Percentiles rank a stretch among this genome's conserved stretches.
Conservation (phyloP, 1,140 invertebrate species). For the Panagrolaimus sp. region DNA sequence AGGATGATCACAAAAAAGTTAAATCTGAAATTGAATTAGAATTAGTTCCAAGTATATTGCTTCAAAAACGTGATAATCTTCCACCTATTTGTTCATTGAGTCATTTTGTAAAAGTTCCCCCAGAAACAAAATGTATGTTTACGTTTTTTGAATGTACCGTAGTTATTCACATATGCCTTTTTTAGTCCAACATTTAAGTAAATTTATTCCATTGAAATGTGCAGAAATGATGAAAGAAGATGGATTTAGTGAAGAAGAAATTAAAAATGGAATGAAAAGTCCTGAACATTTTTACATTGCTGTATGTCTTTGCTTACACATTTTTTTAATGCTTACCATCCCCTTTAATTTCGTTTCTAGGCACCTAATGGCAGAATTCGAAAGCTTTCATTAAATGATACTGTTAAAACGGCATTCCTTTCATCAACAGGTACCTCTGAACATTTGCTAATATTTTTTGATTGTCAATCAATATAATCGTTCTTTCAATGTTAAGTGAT, state of each 20-base stretch:
- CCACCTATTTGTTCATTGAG: background rate
- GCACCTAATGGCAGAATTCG: background rate
- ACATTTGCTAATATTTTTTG: slow-evolving; percentile 6
- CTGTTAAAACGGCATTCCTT: background rate
- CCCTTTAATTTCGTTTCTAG: background rate
- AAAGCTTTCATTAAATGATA: background rate
- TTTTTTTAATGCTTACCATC: background rate
- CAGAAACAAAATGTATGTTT: background rate
- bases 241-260: background rate
- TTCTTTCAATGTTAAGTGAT: background rate
- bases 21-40: background rate
- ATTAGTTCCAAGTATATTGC: background rate
- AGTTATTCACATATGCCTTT: background rate
- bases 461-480: background rate
- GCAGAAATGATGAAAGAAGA: background rate
- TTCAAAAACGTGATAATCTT: background rate
- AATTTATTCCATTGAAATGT: background rate
- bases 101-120: background rate
- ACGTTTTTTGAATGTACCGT: background rate
- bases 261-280: background rate
- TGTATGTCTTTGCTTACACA: background rate
- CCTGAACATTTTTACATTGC: background rate
- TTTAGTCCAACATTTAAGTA: background rate
- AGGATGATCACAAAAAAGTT: background rate
- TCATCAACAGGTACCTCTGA: background rate